Evolutionary conservation across 2,888 invertebrate genomes (phyloP), one percentile per base, ranked within the genome.

Genomic region (Mayetiola destructor): DNA sequence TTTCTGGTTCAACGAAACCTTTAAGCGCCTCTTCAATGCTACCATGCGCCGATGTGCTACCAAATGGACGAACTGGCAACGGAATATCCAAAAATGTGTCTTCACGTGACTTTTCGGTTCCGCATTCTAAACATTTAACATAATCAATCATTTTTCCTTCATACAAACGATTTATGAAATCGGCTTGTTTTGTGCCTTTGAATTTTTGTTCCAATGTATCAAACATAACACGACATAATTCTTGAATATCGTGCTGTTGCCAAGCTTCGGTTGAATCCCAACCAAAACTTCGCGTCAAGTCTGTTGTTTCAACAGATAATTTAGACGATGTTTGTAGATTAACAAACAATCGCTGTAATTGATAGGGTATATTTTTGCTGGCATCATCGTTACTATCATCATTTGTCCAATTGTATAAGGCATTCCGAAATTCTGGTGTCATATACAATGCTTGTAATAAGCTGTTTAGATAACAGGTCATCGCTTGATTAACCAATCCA

Each of bases 211-310:
- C 90, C 52, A 92, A 70, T 0, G 90, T 89, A 68, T 92, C 91
- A 68, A 92, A 90, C 87, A 92, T 89, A 9, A 91, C 87, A 48
- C 90, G 77, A 67, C 88, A 90, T 57, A 92, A 73, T 69, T 92
- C 91, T 68, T 92, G 91, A 56, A 92, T 88, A 67, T 92, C 92
- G 67, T 92, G 92, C 66, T 92, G 92, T 64, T 91, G 88, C 87
- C 90, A 91, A 0, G 88, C 88, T 70, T 90, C 88, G 59, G 84
- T 83, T 39, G 85, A 84, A 66, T 88, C 86, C 92, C 92, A 93
- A 27, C 90, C 91, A 70, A 92, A 93, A 67, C 89, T 89, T 61
- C 80, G 80, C 0, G 91, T 92, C 59, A 92, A 72, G 64, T 89
- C 86, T 14, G 87, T 90, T 3, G 92, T 93, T 70, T 90, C 89